These are phyloP conservation scores for Apodemia duryi DNA, from an alignment of 2,888 invertebrate species.

Conservation along the genomic window DNA sequence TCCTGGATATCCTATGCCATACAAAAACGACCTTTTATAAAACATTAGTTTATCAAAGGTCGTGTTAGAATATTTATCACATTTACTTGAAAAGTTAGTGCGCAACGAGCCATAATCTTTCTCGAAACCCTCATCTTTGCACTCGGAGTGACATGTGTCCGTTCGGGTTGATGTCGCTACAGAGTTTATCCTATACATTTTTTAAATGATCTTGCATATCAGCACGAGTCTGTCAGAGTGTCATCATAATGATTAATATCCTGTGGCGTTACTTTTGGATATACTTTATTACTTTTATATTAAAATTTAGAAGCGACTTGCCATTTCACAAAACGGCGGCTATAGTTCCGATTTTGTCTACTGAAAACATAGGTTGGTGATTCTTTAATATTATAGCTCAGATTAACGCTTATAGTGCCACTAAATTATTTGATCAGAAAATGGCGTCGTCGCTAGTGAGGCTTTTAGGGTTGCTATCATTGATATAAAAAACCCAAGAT, in stretches of 20 bases:
- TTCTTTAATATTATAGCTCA: too few species aligned
- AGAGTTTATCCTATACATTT: conserved; percentile 12
- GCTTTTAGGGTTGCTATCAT: too few species aligned
- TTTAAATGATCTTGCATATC: conserved; percentile 15
- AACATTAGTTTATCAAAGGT: background rate
- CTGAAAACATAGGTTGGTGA: too few species aligned
- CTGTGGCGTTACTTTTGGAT: background rate
- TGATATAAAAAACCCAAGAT: too few species aligned
- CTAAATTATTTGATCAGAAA: too few species aligned
- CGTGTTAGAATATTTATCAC: background rate
- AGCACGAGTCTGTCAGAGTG: conserved; percentile 17
- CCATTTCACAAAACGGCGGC: too few species aligned
- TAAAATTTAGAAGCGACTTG: background rate
- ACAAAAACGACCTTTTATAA: too few species aligned
- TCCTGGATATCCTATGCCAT: too few species aligned
- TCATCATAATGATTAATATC: conserved; percentile 20
- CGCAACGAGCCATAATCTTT: conserved; percentile 6
- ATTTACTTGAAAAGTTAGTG: background rate
- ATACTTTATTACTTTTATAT: background rate
- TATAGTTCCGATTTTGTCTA: too few species aligned
- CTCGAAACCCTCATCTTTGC: conserved; percentile 9
- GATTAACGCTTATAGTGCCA: too few species aligned
- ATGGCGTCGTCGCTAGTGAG: too few species aligned
- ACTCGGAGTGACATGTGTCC: conserved; percentile 10
- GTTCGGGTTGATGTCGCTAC: background rate